Percentiles rank a stretch among this genome's conserved stretches.
Evolutionary conservation across 1,140 invertebrate species (phyloP).

Genomic region (Tetragonula clypearis): DNA sequence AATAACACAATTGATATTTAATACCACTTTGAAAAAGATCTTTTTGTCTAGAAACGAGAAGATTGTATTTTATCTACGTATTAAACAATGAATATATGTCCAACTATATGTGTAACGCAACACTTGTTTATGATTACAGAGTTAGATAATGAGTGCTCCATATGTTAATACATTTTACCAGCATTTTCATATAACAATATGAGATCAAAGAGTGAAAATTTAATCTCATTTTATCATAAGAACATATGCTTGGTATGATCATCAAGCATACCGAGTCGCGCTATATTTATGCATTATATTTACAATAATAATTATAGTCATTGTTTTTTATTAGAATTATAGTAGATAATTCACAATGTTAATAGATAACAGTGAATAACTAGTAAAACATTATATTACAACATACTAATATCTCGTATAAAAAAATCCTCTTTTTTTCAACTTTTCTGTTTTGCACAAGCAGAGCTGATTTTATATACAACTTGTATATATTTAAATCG

Average conservation of each 20-base stretch:
- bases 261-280: neutral
- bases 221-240: neutral
- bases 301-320: neutral
- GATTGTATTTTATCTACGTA: neutral
- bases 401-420: too few relatives aligned
- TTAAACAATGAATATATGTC: neutral
- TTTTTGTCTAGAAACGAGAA: neutral
- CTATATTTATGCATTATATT: neutral
- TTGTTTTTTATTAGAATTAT: too few relatives aligned
- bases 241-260: too few relatives aligned
- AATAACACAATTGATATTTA: conserved; percentile 5
- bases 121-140: neutral
- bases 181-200: conserved; percentile 46
- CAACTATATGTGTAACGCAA: neutral
- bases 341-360: neutral
- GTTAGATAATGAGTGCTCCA: neutral
- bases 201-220: conserved; percentile 12
- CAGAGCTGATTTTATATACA: too few relatives aligned
- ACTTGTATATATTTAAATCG: too few relatives aligned
- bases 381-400: too few relatives aligned
- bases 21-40: neutral
- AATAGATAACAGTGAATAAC: neutral
- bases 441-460: neutral
- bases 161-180: conserved; percentile 31
- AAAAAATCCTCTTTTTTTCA: neutral